Percentiles rank a stretch among this genome's conserved stretches.
These are phyloP conservation scores for Cranoglanis bouderius DNA, from an alignment of 2,113 vertebrate species.

Conservation along the genomic window DNA sequence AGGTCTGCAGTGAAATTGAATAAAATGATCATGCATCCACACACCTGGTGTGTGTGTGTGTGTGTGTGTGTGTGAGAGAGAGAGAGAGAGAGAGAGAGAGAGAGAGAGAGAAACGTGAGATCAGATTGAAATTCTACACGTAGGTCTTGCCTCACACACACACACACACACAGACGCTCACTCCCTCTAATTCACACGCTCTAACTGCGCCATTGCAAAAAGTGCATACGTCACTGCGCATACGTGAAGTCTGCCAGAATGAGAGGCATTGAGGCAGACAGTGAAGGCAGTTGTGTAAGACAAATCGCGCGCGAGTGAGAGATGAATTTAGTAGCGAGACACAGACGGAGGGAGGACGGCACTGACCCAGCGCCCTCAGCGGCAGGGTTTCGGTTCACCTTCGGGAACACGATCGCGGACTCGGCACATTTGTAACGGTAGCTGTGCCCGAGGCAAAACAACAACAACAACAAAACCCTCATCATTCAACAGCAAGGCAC, in stretches of 20 bases:
- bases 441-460: neutral
- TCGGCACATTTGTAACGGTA: neutral
- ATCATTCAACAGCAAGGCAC: neutral
- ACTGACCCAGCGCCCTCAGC: slow-evolving; percentile 23
- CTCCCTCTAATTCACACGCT: slow-evolving; percentile 13
- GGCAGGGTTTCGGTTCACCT: slow-evolving; percentile 19
- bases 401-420: neutral
- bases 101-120: no score
- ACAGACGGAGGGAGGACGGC: slow-evolving; percentile 3
- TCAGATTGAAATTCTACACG: no score
- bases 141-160: no score
- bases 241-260: slow-evolving; percentile 19
- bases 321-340: neutral
- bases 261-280: slow-evolving; percentile 10
- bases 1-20: neutral
- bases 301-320: slow-evolving; percentile 24
- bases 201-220: slow-evolving; percentile 34
- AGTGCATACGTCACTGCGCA: slow-evolving; percentile 35
- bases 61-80: slow-evolving; percentile 13
- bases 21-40: neutral
- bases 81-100: no score
- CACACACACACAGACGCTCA: neutral
- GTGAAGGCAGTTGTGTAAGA: slow-evolving; percentile 60
- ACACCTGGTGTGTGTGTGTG: slow-evolving; percentile 10
- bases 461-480: neutral